These are phyloP conservation scores for Nysson spinosus DNA, from an alignment of 2,888 invertebrate genomes.

Conservation along the genomic window DNA sequence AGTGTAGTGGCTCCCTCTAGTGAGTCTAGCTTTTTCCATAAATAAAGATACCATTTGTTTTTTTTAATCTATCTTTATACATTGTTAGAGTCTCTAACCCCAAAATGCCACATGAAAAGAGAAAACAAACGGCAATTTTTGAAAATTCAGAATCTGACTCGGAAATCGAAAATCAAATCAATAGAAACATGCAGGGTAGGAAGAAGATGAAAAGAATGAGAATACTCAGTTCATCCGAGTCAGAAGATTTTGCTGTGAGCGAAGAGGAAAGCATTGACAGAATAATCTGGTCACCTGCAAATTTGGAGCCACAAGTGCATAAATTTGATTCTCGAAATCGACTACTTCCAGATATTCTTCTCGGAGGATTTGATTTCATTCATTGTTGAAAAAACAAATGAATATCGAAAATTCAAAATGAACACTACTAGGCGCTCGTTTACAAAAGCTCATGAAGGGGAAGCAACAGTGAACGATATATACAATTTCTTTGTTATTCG, in stretches of 20 bases:
- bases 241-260: constrained; percentile 15
- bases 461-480: constrained; percentile 15
- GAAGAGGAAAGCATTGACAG: background rate
- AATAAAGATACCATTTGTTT: background rate
- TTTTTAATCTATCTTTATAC: constrained; percentile 5
- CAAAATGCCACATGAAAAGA: constrained; percentile 10
- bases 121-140: constrained; percentile 21
- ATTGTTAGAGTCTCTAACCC: constrained; percentile 8
- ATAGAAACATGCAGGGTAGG: constrained; percentile 30
- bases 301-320: constrained; percentile 28
- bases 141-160: constrained; percentile 16
- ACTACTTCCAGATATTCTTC: constrained; percentile 27
- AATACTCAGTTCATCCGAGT: constrained; percentile 30
- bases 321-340: constrained; percentile 21
- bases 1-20: too few species aligned
- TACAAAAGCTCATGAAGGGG: constrained; percentile 22
- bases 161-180: constrained; percentile 24
- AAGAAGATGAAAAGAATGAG: constrained; percentile 21
- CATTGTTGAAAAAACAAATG: constrained; percentile 23
- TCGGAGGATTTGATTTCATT: constrained; percentile 22
- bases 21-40: constrained; percentile 2
- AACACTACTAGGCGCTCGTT: constrained; percentile 17
- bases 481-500: constrained; percentile 25
- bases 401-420: constrained; percentile 13
- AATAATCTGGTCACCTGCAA: constrained; percentile 21